phyloP scores from a whole-genome alignment of 2,888 invertebrate species.

The Pantelozetes paolii region DNA sequence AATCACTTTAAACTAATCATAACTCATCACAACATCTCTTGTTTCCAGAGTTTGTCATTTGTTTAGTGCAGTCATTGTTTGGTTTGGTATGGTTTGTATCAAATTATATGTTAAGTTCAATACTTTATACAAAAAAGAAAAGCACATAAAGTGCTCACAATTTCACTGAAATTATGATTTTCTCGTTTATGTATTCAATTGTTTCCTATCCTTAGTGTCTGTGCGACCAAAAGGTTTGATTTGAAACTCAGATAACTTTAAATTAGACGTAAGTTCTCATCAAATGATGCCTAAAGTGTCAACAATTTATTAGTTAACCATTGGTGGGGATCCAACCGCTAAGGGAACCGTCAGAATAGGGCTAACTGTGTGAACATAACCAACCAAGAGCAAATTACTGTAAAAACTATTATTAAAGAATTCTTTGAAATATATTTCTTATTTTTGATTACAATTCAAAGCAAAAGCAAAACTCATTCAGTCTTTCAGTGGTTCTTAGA shows the following conservation, averaged over 20 bases:
- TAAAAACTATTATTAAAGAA: conserved; percentile 5
- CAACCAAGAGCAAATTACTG: neutral
- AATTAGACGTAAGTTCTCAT: conserved; percentile 16
- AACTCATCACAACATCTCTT: conserved; percentile 28
- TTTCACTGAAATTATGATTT: too few species aligned
- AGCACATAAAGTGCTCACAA: too few species aligned
- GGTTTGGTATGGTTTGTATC: neutral
- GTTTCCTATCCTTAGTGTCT: too few species aligned
- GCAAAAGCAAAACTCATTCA: neutral
- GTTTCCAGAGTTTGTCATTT: conserved; percentile 14
- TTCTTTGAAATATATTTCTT: neutral
- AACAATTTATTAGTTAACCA: conserved; percentile 30
- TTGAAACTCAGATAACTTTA: neutral
- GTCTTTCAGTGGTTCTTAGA: neutral
- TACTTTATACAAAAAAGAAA: neutral
- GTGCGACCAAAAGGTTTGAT: too few species aligned
- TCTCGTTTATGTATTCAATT: too few species aligned
- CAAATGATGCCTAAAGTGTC: conserved; percentile 29
- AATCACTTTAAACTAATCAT: conserved; percentile 22
- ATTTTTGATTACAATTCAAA: neutral
- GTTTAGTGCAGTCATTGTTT: neutral
- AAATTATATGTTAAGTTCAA: conserved; percentile 18
- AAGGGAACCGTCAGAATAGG: neutral
- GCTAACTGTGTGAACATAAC: neutral
- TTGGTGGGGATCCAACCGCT: conserved; percentile 27